Base-by-base conservation (phyloP, 2,113 vertebrate species). In the Rhinolophus sinicus region DNA sequence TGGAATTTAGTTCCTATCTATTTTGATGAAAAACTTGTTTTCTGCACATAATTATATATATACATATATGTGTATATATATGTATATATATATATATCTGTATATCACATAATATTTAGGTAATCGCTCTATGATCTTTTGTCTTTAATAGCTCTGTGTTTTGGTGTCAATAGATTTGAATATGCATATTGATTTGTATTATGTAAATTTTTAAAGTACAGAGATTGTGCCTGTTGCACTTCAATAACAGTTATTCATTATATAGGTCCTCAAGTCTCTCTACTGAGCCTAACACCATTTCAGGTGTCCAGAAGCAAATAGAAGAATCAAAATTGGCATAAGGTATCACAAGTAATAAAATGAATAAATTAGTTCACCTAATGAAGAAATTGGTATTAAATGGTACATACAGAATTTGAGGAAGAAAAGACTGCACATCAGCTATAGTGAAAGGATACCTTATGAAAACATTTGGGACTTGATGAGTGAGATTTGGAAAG, bases 91-190 rank as follows among this genome's bases (percentile, higher is more conserved):
- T 7, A 44, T 7, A 44, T 7, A 44, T 7, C 5, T 44, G 7
- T 44, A 44, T 44, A 44, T 44, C n/a, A 65, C 22, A 83, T 13
- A 82, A 56, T 83, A 94, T 56, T 72, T 18, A 47, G 70, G 24
- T 52, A 64, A 75, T 72, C n/a, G 94, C 9, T 14, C 73, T 58
- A 33, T 73, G 65, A 60, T 54, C 47, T 86, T 60, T 86, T 95
- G 28, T 54, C 70, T 92, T 58, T 96, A 91, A 65, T 65, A 40
- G 9, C 21, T 50, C 60, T 77, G 62, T 78, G n/a, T 77, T 94
- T 85, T 44, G 15, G 38, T 90, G 30, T 69, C n/a, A 72, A 44
- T 82, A 67, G 26, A 73, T 50, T 62, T 95, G 80, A 95, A 90
- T 73, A 87, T 77, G 84, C 50, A 47, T 47, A 52, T 69, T 95